These are phyloP conservation scores for Bettongia penicillata DNA, from an alignment of 2,113 vertebrate species.

Conservation along the genomic window DNA sequence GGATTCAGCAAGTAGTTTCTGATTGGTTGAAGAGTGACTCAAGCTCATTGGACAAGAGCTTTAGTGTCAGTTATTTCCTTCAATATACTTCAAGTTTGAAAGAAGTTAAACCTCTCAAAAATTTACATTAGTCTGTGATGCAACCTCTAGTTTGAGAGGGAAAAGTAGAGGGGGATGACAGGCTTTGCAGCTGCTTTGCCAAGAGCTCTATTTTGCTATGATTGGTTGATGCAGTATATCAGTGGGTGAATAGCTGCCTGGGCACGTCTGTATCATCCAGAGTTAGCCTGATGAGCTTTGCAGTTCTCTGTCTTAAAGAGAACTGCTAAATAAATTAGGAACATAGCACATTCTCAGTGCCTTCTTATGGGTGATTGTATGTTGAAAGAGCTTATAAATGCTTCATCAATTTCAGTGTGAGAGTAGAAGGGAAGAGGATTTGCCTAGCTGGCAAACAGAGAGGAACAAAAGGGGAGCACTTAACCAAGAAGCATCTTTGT, in stretches of 20 bases:
- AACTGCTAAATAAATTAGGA: conserved; percentile 1
- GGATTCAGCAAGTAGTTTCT: not conserved
- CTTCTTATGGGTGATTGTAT: not conserved
- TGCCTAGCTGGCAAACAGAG: not conserved
- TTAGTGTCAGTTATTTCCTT: not conserved
- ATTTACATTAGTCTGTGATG: not conserved
- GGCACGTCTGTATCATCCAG: not conserved
- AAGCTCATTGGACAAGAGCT: not conserved
- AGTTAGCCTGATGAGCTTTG: conserved; percentile 2
- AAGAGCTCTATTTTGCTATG: not conserved
- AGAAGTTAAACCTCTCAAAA: not conserved
- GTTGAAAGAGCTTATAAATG: not conserved
- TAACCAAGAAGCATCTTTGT: not conserved
- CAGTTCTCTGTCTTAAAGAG: not conserved
- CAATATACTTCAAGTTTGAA: not conserved
- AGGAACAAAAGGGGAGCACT: not conserved
- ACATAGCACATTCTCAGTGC: not conserved
- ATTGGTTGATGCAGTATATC: not conserved
- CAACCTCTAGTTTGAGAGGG: not conserved
- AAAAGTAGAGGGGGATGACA: not conserved
- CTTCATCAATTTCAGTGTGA: not conserved
- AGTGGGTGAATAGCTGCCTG: conserved; percentile 1
- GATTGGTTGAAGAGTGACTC: not conserved
- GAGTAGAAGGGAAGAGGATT: not conserved
- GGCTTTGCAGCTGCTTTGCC: not conserved